Evolutionary conservation across 2,797 vertebrate species (phyloP).

Genomic region (Adrianichthys oophorus): DNA sequence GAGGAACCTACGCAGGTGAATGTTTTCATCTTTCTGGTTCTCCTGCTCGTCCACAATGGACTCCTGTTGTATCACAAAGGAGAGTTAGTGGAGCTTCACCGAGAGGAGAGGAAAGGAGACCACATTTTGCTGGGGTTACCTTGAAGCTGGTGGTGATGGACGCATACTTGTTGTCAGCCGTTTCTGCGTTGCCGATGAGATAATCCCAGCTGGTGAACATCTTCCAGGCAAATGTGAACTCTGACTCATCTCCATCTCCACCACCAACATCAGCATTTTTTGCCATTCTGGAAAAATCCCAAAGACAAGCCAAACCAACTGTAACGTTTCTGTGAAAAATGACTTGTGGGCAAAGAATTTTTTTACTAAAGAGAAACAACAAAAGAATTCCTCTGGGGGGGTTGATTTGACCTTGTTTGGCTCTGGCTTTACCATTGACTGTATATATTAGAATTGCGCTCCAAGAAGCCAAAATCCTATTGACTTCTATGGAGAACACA

Average conservation of each 20-base stretch:
- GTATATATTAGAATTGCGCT: no score
- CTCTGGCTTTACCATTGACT: no score
- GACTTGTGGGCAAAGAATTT: no score
- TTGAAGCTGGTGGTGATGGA: constrained; percentile 99
- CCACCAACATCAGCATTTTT: constrained; percentile 90
- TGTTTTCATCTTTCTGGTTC: constrained; percentile 96
- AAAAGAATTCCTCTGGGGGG: no score
- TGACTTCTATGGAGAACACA: no score
- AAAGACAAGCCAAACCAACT: no score
- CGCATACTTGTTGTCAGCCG: constrained; percentile 94
- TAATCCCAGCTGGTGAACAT: constrained; percentile 99
- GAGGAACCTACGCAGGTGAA: constrained; percentile 92
- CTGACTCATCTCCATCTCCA: constrained; percentile 86
- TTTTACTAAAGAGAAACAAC: no score
- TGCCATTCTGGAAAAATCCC: constrained; percentile 85
- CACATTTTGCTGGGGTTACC: constrained; percentile 71
- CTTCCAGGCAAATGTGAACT: constrained; percentile 96
- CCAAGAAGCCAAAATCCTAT: no score
- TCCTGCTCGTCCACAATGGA: constrained; percentile 98
- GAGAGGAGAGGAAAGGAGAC: not conserved
- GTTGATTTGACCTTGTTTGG: no score
- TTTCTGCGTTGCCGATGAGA: constrained; percentile 95
- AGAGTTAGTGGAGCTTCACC: not conserved
- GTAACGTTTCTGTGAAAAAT: no score
- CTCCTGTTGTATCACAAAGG: constrained; percentile 79